Conservation (phyloP, 2,797 vertebrate genomes). For the Loris lydekkerianus region DNA sequence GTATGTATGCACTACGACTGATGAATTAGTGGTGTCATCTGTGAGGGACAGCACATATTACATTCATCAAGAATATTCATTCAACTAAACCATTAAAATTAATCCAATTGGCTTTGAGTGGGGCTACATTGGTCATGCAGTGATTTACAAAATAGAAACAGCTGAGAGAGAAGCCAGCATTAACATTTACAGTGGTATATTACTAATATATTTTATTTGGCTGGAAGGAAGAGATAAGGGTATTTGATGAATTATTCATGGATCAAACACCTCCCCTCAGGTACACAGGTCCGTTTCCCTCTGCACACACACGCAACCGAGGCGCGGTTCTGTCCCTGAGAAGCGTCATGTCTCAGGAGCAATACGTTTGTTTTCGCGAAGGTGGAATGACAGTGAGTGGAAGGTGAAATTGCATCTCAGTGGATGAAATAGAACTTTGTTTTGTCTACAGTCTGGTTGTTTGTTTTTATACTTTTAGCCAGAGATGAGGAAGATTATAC, state of each 20-base stretch:
- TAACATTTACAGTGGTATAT: neutral
- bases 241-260: constrained; percentile 37
- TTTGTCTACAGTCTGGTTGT: neutral
- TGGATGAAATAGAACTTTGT: constrained; percentile 3
- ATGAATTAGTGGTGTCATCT: neutral
- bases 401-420: neutral
- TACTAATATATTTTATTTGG: constrained; percentile 1
- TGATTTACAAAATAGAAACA: constrained; percentile 33
- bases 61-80: constrained; percentile 43
- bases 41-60: neutral
- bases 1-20: neutral
- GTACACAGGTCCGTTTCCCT: neutral
- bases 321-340: constrained; percentile 70
- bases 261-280: constrained; percentile 48
- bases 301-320: neutral
- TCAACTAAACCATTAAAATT: neutral
- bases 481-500: constrained; percentile 5
- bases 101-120: neutral
- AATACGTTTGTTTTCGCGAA: neutral
- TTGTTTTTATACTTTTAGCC: neutral
- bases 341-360: constrained; percentile 58
- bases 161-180: constrained; percentile 4
- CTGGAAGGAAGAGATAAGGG: neutral
- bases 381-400: neutral
- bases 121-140: constrained; percentile 18